These are phyloP conservation scores for Gerris lacustris DNA, from an alignment of 2,888 invertebrate genomes.

Conservation along the genomic window DNA sequence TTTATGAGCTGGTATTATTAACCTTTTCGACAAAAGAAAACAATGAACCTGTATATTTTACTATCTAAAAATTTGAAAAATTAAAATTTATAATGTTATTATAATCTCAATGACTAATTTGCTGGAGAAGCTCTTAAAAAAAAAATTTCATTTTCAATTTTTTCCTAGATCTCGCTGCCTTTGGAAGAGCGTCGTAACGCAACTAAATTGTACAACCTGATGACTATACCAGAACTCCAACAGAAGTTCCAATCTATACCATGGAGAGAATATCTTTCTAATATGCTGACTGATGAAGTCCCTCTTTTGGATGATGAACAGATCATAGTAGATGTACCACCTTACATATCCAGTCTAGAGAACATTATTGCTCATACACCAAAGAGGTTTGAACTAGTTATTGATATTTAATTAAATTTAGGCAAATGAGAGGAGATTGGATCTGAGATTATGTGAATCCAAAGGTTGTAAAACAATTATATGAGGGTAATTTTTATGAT, in stretches of 20 bases:
- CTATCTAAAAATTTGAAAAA: background rate
- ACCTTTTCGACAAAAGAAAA: too few species aligned
- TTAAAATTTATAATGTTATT: slow-evolving; percentile 2
- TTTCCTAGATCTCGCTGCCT: slow-evolving; percentile 65
- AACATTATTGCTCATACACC: slow-evolving; percentile 45
- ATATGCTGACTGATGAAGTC: slow-evolving; percentile 54
- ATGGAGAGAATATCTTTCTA: slow-evolving; percentile 76
- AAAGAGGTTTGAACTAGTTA: slow-evolving; percentile 38
- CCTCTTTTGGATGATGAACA: slow-evolving; percentile 54
- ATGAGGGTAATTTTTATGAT: too few species aligned
- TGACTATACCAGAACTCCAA: slow-evolving; percentile 67
- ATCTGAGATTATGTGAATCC: too few species aligned
- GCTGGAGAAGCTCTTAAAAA: background rate
- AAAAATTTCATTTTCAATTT: slow-evolving; percentile 14
- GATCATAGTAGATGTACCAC: slow-evolving; percentile 73
- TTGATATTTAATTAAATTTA: too few species aligned
- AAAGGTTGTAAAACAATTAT: too few species aligned
- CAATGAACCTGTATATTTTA: too few species aligned
- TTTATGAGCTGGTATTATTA: too few species aligned
- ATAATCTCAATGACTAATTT: background rate
- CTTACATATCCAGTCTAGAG: slow-evolving; percentile 62
- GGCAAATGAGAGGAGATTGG: too few species aligned
- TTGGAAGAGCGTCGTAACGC: slow-evolving; percentile 83
- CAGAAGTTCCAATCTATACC: slow-evolving; percentile 60
- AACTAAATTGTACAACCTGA: slow-evolving; percentile 81